phyloP scores from a whole-genome alignment of 2,888 invertebrate species.

The Tridacna gigas region DNA sequence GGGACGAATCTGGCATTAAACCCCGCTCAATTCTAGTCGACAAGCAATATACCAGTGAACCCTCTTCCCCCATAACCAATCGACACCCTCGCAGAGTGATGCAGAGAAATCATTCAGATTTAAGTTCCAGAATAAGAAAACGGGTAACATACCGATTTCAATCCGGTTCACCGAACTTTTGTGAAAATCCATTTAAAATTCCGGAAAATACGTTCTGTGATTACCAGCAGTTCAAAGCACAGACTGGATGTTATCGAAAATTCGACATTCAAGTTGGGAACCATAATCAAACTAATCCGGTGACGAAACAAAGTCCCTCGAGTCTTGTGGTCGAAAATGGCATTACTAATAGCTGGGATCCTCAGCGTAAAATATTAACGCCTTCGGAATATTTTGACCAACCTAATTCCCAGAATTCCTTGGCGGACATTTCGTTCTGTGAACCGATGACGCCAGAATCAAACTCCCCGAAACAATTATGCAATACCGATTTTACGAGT shows the following conservation, averaged over 20 bases:
- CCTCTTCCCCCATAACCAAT: constrained; percentile 88
- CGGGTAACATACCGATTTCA: constrained; percentile 91
- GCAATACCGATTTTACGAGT: constrained; percentile 11
- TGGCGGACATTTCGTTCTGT: constrained; percentile 34
- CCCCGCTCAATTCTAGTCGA: constrained; percentile 90
- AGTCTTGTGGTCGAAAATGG: constrained; percentile 15
- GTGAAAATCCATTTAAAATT: constrained; percentile 28
- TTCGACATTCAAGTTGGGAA: background rate
- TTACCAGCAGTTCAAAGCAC: constrained; percentile 15
- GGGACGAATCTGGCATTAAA: constrained; percentile 53
- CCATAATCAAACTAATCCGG: background rate
- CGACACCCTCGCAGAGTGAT: constrained; percentile 80
- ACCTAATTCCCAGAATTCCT: constrained; percentile 2
- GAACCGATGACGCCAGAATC: constrained; percentile 28
- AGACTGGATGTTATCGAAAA: background rate
- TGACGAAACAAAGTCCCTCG: background rate
- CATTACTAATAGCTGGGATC: background rate
- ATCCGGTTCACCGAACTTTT: constrained; percentile 48
- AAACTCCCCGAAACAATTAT: constrained; percentile 6
- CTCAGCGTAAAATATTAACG: constrained; percentile 5
- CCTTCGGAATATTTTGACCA: constrained; percentile 5
- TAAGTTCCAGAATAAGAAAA: constrained; percentile 92
- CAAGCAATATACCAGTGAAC: constrained; percentile 90
- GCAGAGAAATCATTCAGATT: constrained; percentile 89
- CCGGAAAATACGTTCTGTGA: constrained; percentile 34